A percentile compares a stretch with the other conserved stretches of the same genome.
Conservation (phyloP, 1,140 invertebrate genomes). For the Drosophila yakuba region DNA sequence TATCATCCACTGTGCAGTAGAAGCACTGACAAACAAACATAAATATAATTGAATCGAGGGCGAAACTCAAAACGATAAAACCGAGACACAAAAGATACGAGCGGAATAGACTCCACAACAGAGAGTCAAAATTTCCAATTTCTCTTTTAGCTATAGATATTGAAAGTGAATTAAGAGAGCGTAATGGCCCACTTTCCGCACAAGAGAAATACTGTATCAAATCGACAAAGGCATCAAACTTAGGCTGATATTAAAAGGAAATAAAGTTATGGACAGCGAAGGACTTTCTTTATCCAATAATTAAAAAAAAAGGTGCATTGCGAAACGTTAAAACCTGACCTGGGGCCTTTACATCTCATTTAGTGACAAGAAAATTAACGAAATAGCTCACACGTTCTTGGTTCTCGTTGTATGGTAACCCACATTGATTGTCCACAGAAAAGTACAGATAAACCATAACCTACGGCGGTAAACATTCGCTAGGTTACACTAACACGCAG, state of each 20-base stretch:
- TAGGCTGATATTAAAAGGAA: slow-evolving; percentile 6
- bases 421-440: slow-evolving; percentile 19
- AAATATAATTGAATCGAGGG: slow-evolving; percentile 36
- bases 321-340: slow-evolving; percentile 7
- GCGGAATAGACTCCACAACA: not conserved
- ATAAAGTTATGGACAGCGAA: slow-evolving; percentile 4
- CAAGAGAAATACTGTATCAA: slow-evolving; percentile 7
- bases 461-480: slow-evolving; percentile 12
- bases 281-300: slow-evolving; percentile 13
- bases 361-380: too few relatives aligned
- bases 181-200: slow-evolving; percentile 20
- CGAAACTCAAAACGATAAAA: slow-evolving; percentile 29
- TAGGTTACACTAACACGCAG: slow-evolving; percentile 14
- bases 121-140: slow-evolving; percentile 2
- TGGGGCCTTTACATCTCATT: not conserved
- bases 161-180: slow-evolving; percentile 50
- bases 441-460: slow-evolving; percentile 16
- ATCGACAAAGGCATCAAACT: slow-evolving; percentile 2
- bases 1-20: slow-evolving; percentile 24
- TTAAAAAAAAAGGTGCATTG: not conserved
- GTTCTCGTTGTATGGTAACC: slow-evolving; percentile 23
- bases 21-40: slow-evolving; percentile 27
- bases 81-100: slow-evolving; percentile 31
- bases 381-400: slow-evolving; percentile 3
- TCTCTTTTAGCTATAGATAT: slow-evolving; percentile 45